These are phyloP conservation scores for Chrysaora quinquecirrha DNA, from an alignment of 30 jellyfish, hydroid and myxozoan species.

Conservation along the genomic window DNA sequence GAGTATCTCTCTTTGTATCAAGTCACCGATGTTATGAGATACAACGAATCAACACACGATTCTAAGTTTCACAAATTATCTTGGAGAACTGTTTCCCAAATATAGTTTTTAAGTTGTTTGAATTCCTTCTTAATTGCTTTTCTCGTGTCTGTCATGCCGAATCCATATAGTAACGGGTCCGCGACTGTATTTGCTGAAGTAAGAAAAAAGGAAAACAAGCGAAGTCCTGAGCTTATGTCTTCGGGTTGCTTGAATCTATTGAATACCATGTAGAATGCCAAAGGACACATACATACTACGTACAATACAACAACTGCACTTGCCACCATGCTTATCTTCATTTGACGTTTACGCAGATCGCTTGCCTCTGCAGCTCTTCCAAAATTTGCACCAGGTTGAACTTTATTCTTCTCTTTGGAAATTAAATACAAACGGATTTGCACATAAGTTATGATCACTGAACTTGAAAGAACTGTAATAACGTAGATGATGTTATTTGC, in stretches of 20 bases:
- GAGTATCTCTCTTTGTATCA: too few relatives aligned
- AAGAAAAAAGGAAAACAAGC: background rate
- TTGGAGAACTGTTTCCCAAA: too few relatives aligned
- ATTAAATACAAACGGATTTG: background rate
- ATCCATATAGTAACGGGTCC: too few relatives aligned
- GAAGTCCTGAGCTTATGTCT: background rate
- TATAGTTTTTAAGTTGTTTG: too few relatives aligned
- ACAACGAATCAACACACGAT: too few relatives aligned
- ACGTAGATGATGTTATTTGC: background rate
- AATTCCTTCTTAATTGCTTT: too few relatives aligned
- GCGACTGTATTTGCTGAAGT: background rate
- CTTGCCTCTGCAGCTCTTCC: background rate
- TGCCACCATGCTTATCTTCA: background rate
- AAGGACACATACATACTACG: background rate
- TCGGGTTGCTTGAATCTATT: background rate
- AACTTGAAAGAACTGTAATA: background rate
- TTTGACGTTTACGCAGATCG: background rate
- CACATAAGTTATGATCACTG: background rate
- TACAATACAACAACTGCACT: background rate
- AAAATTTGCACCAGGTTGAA: background rate
- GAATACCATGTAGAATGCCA: background rate
- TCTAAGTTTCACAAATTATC: too few relatives aligned
- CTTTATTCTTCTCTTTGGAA: background rate
- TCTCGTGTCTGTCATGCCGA: too few relatives aligned
- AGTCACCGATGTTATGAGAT: too few relatives aligned